Base-by-base conservation (phyloP, 2,113 vertebrate genomes). In the Eurypyga helias region DNA sequence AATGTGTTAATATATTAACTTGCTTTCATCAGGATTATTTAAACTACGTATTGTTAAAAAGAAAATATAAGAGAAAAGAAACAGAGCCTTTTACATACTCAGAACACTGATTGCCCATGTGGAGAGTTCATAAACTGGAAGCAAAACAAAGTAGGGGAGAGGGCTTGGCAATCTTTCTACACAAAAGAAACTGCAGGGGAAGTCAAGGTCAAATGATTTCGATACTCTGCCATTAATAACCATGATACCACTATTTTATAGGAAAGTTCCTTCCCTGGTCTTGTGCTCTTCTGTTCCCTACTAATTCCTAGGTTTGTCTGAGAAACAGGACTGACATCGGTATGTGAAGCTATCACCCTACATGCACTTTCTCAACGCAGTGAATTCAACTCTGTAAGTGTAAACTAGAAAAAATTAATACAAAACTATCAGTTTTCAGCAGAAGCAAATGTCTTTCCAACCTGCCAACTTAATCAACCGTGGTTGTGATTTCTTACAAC, bases 301-400 rank as follows among this genome's bases (percentile, higher is more conserved):
- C 29, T 31, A 43, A 71, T 41, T 60, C 45, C 43, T 34, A n/a
- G 7, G 13, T 70, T 67, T 46, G 14, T 31, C 43, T 64, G 12
- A 17, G 17, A 60, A 25, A 36, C 0, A 1, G 28, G 10, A 62
- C 0, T 76, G 10, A 24, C 45, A 75, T 41, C 12, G 69, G 5
- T 1, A 28, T 11, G 36, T 25, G 33, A 54, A 82, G 12, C 13
- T 23, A 60, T 23, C 19, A 21, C 23, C 8, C 18, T 33, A 31
- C 9, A 52, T 1, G 1, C 7, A 13, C 52, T 20, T 78, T 14
- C 17, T 28, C 29, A 52, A 19, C 8, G 57, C 10, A 55, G n/a
- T 2, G 12, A 71, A 72, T 19, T 43, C 17, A 71, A 51, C 18
- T 51, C 4, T 41, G 19, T 13, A 52, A 48, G 7, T 0, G 4